Evolutionary conservation across 2,797 vertebrate genomes (phyloP), one percentile per base, ranked within the genome.

Genomic region (Sebastes taczanowskii): DNA sequence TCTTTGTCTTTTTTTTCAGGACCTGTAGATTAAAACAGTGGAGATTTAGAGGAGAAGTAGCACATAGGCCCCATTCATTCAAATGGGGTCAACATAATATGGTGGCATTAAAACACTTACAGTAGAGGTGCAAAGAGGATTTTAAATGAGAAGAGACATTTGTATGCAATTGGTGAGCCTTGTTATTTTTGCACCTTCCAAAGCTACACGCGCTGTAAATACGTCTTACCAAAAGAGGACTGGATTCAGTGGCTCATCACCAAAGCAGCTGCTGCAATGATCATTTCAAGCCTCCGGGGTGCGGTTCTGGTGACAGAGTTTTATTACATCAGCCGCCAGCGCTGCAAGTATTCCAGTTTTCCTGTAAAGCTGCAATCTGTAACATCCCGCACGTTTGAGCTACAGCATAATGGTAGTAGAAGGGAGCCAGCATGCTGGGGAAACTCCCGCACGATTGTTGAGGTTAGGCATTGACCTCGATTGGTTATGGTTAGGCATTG

Each of bases 231-330:
- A 81, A 71, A 62, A 71, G 67, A 80, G 11, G 55, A 66, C 71
- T 61, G 29, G 53, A 76, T 53, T 74, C 63, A 42, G 22, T 18
- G 66, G 64, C 74, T 84, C 35, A 27, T 84, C 38, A 22, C 63
- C 68, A 22, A 77, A 79, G 82, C 86, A 84, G 86, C 86, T 84
- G 82, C 82, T 76, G 79, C 65, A 78, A 60, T 90, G 80, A 84
- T 86, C 74, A 72, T 82, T 84, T 86, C 62, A 64, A 72, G 58
- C 49, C 85, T 87, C 66, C 63, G 2, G 88, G 88, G 81, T 81
- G 86, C 13, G 35, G 87, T 73, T 83, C 34, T 88, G 76, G 73
- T 82, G 80, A 75, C 77, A 64, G 62, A 14, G 55, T 80, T 88
- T 85, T 78, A 83, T 83, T 77, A 46, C 72, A 68, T 86, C 71